These are phyloP conservation scores for Catamblyrhynchus diadema DNA, from an alignment of 2,797 vertebrate species.

Conservation along the genomic window DNA sequence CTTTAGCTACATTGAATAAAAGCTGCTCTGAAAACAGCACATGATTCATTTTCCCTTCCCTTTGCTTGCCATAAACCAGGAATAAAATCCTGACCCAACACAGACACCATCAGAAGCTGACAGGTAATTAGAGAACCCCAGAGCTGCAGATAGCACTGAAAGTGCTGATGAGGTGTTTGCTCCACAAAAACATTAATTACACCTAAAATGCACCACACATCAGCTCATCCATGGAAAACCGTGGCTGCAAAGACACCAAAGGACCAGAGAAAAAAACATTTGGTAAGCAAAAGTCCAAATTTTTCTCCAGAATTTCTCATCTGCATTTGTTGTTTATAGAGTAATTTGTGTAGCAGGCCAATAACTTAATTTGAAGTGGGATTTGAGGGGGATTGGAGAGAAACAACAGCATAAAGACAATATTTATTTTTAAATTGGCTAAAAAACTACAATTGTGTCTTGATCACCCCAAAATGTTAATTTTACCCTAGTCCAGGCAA, in stretches of 20 bases:
- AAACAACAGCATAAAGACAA: not conserved
- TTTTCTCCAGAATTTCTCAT: not conserved
- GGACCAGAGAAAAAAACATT: not conserved
- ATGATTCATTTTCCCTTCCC: not conserved
- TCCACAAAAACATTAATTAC: not conserved
- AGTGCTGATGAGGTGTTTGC: not conserved
- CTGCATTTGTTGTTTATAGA: not conserved
- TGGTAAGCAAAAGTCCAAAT: not conserved
- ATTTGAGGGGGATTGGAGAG: not conserved
- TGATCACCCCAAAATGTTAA: not conserved
- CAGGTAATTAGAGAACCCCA: not conserved
- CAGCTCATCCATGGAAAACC: not conserved
- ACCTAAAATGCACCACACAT: not conserved
- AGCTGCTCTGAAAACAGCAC: not conserved
- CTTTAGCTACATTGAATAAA: not conserved
- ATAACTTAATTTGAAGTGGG: not conserved
- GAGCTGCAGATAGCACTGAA: not conserved
- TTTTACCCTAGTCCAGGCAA: not conserved
- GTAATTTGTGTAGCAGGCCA: not conserved
- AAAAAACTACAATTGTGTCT: not conserved
- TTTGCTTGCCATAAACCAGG: not conserved
- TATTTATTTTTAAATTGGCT: not conserved
- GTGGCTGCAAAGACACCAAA: not conserved
- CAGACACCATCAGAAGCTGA: not conserved
- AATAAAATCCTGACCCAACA: not conserved